These are phyloP conservation scores for Ptilodon capucinus DNA, from an alignment of 2,888 invertebrate genomes.

Conservation along the genomic window DNA sequence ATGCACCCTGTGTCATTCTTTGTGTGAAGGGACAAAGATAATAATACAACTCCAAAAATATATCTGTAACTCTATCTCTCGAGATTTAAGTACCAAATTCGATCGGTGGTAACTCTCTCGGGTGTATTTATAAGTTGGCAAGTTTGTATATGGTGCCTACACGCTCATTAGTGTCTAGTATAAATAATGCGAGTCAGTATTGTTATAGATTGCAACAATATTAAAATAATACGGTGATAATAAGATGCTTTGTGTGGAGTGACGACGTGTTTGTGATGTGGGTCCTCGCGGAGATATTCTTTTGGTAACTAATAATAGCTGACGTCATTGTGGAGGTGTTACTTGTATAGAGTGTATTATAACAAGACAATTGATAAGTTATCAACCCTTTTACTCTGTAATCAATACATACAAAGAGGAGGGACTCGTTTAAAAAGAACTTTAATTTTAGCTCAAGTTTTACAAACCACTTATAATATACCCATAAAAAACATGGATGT, in stretches of 20 bases:
- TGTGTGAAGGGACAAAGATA: slow-evolving; percentile 46
- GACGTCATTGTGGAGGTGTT: not conserved
- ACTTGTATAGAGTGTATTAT: not conserved
- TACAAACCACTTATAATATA: no score
- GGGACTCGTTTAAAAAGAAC: no score
- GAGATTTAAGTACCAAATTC: slow-evolving; percentile 38
- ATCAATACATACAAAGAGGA: no score
- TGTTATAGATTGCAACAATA: slow-evolving; percentile 73
- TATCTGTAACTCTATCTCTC: slow-evolving; percentile 9
- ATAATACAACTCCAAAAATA: slow-evolving; percentile 7
- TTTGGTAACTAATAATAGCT: not conserved
- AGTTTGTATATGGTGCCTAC: slow-evolving; percentile 62
- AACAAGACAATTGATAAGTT: not conserved
- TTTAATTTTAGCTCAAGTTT: no score
- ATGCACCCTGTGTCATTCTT: slow-evolving; percentile 74
- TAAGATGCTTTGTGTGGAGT: slow-evolving; percentile 60
- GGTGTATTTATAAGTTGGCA: slow-evolving; percentile 34
- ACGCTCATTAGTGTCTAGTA: slow-evolving; percentile 77
- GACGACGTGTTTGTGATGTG: not conserved
- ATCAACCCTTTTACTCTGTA: not conserved
- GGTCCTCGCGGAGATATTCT: not conserved
- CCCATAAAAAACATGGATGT: no score
- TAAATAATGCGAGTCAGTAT: slow-evolving; percentile 61
- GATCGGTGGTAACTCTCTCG: slow-evolving; percentile 7
- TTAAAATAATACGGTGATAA: slow-evolving; percentile 77